These are phyloP conservation scores for Mizuhopecten yessoensis DNA, from an alignment of 1,140 invertebrate species.

Conservation along the genomic window DNA sequence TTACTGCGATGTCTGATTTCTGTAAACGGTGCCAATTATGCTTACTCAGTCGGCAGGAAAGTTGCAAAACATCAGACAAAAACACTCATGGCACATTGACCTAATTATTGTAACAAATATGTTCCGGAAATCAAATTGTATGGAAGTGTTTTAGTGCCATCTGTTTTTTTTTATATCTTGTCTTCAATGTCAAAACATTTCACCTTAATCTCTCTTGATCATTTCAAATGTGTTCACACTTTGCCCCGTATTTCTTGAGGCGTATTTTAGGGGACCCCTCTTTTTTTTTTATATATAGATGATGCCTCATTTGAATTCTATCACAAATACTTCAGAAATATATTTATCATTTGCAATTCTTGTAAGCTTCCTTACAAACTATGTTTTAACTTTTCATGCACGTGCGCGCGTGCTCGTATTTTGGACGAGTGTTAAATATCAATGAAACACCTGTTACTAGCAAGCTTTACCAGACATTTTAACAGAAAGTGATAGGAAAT, in stretches of 20 bases:
- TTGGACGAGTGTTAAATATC: neutral
- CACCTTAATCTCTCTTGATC: too few relatives aligned
- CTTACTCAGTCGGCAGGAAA: neutral
- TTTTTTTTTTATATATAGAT: too few relatives aligned
- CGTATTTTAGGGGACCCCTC: too few relatives aligned
- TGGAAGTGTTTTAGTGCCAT: conserved; percentile 11
- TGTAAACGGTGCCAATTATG: neutral
- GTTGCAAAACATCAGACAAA: neutral
- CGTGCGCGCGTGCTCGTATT: neutral
- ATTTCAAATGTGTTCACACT: too few relatives aligned
- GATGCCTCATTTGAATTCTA: too few relatives aligned
- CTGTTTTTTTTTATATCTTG: too few relatives aligned
- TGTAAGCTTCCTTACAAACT: neutral
- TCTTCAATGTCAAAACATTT: too few relatives aligned
- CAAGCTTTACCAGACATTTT: neutral
- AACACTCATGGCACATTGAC: neutral
- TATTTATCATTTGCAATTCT: neutral
- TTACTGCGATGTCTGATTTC: neutral
- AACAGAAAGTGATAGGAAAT: neutral
- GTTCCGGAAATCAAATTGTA: neutral
- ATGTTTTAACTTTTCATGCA: neutral
- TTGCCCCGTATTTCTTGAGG: too few relatives aligned
- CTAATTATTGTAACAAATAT: neutral
- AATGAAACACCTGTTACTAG: neutral
- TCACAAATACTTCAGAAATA: neutral